phyloP scores from a whole-genome alignment of 2,113 vertebrate genomes.

The Acrocephalus kingi region DNA sequence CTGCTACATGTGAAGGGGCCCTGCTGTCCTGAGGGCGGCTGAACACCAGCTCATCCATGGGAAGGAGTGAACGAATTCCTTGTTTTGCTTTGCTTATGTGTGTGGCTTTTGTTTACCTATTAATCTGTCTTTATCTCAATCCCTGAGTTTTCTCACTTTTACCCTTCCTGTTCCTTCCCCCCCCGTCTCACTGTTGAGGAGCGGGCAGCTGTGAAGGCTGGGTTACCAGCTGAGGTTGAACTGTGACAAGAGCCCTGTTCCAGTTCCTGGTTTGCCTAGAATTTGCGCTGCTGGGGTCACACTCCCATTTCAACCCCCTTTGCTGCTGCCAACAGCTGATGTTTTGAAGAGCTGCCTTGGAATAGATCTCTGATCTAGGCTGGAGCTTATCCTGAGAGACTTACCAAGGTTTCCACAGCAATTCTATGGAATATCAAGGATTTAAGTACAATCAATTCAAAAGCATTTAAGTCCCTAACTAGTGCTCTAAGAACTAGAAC shows the following conservation, averaged over 20 bases:
- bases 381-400: not conserved
- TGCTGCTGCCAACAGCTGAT: not conserved
- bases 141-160: not conserved
- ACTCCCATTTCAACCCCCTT: not conserved
- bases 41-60: not conserved
- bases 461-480: not conserved
- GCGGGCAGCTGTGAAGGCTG: not conserved
- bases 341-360: not conserved
- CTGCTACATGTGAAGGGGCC: rapidly evolving
- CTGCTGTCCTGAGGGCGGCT: not conserved
- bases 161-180: not conserved
- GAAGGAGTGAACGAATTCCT: not conserved
- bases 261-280: not conserved
- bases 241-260: not conserved
- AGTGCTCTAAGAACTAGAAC: not conserved
- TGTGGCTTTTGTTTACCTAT: not conserved
- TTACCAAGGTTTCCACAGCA: not conserved
- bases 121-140: not conserved
- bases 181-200: not conserved
- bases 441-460: not conserved
- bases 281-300: not conserved
- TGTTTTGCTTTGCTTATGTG: not conserved
- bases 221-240: not conserved
- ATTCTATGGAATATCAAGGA: not conserved
- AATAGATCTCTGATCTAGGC: not conserved